Conservation (phyloP, 2,113 vertebrate species). For the Corydoras maculifer region DNA sequence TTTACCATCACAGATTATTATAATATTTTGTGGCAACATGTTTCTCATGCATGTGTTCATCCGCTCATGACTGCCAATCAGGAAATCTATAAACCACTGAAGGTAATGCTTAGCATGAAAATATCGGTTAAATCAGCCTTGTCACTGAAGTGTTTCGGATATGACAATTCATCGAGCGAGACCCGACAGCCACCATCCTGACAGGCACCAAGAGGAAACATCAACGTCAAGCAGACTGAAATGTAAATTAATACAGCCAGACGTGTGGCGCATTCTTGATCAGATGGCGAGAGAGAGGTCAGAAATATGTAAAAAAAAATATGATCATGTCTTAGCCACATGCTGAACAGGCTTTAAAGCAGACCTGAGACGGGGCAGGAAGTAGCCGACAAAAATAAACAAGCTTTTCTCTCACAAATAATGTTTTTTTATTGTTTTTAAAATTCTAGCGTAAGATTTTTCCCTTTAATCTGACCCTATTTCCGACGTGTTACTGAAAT, state of each 20-base stretch:
- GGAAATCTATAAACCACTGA: neutral
- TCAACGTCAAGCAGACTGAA: slow-evolving; percentile 2
- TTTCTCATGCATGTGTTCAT: no score
- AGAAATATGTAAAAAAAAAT: neutral
- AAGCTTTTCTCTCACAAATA: no score
- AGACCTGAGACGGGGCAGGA: no score
- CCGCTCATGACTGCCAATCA: no score
- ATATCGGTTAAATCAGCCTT: neutral
- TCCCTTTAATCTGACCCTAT: no score
- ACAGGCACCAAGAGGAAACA: neutral
- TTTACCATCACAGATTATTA: no score
- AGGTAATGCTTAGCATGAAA: neutral
- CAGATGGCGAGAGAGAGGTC: neutral
- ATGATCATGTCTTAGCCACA: neutral
- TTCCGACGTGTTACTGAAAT: no score
- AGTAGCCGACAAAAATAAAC: no score
- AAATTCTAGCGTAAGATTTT: no score
- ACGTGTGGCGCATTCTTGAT: neutral
- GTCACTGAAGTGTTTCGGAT: neutral
- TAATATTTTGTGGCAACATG: no score
- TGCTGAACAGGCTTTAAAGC: no score
- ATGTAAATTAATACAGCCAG: neutral
- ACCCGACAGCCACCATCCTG: neutral
- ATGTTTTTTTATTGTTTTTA: no score
- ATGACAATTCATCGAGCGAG: neutral